Percentiles rank a stretch among this genome's conserved stretches.
Conservation (phyloP, 1,140 invertebrate species). For the Nephotettix cincticeps region DNA sequence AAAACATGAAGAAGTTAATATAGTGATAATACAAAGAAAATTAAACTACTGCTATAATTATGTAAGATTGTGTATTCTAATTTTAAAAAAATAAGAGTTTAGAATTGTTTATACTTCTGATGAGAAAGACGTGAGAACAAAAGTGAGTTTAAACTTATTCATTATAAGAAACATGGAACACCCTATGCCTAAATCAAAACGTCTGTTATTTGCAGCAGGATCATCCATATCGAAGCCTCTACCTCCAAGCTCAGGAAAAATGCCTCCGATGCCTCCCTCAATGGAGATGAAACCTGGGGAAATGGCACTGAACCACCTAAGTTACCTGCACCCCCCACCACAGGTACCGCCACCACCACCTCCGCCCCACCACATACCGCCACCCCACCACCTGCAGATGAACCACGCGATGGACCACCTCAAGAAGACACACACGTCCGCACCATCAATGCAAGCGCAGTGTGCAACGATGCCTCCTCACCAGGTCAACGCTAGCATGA, state of each 20-base stretch:
- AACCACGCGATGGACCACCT: conserved; percentile 31
- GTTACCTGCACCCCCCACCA: conserved; percentile 44
- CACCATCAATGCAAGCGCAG: conserved; percentile 47
- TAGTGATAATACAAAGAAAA: no score
- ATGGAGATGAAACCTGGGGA: conserved; percentile 27
- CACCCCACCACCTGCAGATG: conserved; percentile 58
- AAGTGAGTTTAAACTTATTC: no score
- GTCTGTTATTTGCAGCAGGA: conserved; percentile 3
- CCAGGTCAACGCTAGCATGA: conserved; percentile 63
- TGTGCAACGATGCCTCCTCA: conserved; percentile 53
- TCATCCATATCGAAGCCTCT: conserved; percentile 41
- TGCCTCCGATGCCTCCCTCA: conserved; percentile 25
- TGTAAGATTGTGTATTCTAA: no score
- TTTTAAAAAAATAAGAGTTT: no score
- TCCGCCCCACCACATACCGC: conserved; percentile 59
- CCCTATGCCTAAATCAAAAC: no score
- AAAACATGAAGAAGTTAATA: no score
- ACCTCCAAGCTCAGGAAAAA: conserved; percentile 44
- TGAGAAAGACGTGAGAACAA: no score
- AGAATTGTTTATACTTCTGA: no score
- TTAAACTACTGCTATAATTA: no score
- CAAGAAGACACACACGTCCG: conserved; percentile 33
- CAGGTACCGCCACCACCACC: conserved; percentile 51
- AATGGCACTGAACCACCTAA: conserved; percentile 47
- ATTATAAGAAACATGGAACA: no score